Conservation (phyloP, 2,888 invertebrate genomes). For the Andrena hattorfiana region DNA sequence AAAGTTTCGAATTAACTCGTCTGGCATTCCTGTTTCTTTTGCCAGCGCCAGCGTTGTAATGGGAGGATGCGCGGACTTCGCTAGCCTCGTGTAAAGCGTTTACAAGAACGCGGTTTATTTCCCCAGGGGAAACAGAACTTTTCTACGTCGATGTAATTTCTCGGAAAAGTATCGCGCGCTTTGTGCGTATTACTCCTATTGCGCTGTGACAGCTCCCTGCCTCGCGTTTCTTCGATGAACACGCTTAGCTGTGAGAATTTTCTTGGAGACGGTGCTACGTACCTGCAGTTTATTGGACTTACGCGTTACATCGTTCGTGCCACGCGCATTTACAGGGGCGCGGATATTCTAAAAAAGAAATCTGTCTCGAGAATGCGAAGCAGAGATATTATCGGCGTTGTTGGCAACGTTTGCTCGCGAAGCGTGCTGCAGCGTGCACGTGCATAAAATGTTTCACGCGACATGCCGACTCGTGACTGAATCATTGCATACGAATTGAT, state of each 20-base stretch:
- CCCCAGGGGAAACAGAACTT: slow-evolving; percentile 4
- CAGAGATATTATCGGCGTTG: neutral
- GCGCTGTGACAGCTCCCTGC: neutral
- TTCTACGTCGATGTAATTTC: neutral
- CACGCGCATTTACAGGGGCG: neutral
- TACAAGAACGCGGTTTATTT: slow-evolving; percentile 6
- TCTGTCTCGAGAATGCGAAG: neutral
- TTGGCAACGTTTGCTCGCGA: neutral
- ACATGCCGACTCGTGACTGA: slow-evolving; percentile 31
- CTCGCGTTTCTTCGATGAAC: neutral
- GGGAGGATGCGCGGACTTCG: neutral
- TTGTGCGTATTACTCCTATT: neutral
- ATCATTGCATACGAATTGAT: slow-evolving; percentile 56
- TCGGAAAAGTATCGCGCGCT: neutral
- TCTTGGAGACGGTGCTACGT: neutral
- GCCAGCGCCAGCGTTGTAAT: neutral
- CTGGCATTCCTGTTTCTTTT: neutral
- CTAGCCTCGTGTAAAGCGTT: neutral
- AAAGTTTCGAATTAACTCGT: neutral
- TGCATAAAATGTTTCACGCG: slow-evolving; percentile 42
- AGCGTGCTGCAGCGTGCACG: slow-evolving; percentile 34
- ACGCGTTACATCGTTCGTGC: neutral
- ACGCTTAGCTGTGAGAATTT: neutral
- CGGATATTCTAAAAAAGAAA: neutral
- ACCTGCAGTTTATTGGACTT: neutral